Conservation (phyloP, 1,140 invertebrate genomes). For the Physella acuta region DNA sequence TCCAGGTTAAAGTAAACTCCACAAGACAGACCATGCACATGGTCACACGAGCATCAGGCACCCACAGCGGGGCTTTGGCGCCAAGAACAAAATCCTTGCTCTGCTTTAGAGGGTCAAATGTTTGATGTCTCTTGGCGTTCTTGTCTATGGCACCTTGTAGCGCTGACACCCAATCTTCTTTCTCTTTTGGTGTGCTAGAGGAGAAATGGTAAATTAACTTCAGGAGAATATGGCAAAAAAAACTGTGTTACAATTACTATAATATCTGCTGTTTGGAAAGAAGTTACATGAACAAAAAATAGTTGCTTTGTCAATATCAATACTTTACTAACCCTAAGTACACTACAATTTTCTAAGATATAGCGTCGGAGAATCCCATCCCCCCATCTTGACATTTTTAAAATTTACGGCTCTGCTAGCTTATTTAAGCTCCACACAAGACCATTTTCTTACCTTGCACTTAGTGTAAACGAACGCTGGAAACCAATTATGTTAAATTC, state of each 20-base stretch:
- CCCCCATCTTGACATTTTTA: no score
- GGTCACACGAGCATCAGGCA: constrained; percentile 71
- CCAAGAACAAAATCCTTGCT: constrained; percentile 54
- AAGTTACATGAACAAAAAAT: no score
- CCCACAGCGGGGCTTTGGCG: constrained; percentile 68
- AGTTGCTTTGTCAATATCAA: no score
- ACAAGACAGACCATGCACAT: constrained; percentile 75
- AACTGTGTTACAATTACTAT: no score
- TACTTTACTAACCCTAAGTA: no score
- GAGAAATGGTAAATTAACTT: constrained; percentile 5
- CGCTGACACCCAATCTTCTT: constrained; percentile 70
- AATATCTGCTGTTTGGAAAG: no score
- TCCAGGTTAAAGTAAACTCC: constrained; percentile 73
- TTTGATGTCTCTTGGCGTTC: constrained; percentile 39
- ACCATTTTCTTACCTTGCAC: constrained; percentile 67
- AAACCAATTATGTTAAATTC: constrained; percentile 69
- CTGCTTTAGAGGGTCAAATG: constrained; percentile 36
- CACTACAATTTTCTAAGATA: no score
- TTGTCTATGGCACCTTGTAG: constrained; percentile 67
- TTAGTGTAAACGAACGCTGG: constrained; percentile 71
- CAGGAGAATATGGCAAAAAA: no score
- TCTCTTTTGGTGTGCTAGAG: constrained; percentile 65
- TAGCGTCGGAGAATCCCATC: no score
- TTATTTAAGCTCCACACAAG: no score
- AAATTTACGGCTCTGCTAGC: no score